phyloP scores from a whole-genome alignment of 2,888 invertebrate species.

The Drosophila infuscata region DNA sequence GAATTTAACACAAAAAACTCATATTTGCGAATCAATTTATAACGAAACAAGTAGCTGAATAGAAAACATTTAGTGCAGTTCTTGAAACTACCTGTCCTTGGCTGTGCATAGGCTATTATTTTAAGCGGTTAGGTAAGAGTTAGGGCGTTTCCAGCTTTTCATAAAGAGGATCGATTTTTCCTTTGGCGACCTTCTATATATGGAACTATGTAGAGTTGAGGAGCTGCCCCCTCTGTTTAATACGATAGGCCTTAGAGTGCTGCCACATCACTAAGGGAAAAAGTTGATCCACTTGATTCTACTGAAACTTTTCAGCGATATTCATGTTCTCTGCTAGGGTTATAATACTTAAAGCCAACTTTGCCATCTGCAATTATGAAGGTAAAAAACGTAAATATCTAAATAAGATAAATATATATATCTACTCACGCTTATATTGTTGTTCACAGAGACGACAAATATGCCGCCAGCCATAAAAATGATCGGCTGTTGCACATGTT shows the following conservation, averaged over 20 bases:
- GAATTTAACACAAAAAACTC: not conserved
- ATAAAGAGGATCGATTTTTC: not conserved
- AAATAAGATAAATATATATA: not conserved
- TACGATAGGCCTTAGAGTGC: conserved; percentile 32
- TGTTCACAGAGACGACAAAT: conserved; percentile 62
- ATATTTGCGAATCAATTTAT: too few species aligned
- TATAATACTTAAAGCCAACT: conserved; percentile 73
- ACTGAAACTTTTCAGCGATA: conserved; percentile 53
- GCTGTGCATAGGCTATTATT: not conserved
- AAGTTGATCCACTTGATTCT: conserved; percentile 11
- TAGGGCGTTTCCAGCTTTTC: not conserved
- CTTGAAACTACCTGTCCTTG: not conserved
- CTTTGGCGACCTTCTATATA: not conserved
- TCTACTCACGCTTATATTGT: conserved; percentile 66
- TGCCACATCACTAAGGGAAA: not conserved
- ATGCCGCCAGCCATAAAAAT: conserved; percentile 69
- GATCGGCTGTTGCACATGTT: conserved; percentile 62
- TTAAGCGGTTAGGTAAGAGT: not conserved
- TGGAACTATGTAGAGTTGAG: not conserved
- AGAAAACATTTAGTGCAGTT: not conserved
- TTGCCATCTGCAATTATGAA: conserved; percentile 61
- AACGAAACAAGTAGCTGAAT: not conserved
- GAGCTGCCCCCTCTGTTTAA: not conserved
- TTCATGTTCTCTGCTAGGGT: conserved; percentile 72
- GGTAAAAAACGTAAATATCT: not conserved